Evolutionary conservation across 2,113 vertebrate genomes (phyloP), one percentile per base, ranked within the genome.

Genomic region (Caretta caretta): DNA sequence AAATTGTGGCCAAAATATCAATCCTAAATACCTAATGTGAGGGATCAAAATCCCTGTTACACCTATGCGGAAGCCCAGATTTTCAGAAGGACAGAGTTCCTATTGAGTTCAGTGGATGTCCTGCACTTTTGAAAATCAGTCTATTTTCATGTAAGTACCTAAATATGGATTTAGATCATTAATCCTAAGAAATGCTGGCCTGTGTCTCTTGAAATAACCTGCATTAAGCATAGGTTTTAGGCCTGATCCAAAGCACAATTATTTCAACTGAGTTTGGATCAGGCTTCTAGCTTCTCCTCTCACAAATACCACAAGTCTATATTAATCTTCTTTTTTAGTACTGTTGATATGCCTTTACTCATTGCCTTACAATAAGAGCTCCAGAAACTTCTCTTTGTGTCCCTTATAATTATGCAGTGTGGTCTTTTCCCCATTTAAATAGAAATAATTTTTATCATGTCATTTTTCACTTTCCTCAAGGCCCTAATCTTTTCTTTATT

Each of bases 331-430:
- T 29, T 9, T 31, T 59, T 35, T 10, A n/a, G 19, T 35, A 31
- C n/a, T 49, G 51, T 14, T 82, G 50, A 80, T 87, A 10, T 7
- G 65, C 24, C 8, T 86, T 92, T 84, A 38, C 49, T 89, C 49
- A 2, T 2, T 35, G 2, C 27, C 29, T 86, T 65, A 65, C 27
- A 86, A 57, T 38, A 86, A 84, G 16, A 92, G 3, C 3, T 89
- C n/a, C 49, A 87, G 83, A 65, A 29, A 19, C n/a, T 93, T 83
- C 48, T 65, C 25, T 78, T 72, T 84, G 5, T 56, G 93, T 91
- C 12, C 10, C 12, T 88, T 50, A 42, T 78, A 69, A 78, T 76
- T 87, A 89, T 84, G 22, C 53, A 90, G 20, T 56, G 17, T 12
- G 81, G 25, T 42, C 11, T 87, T 42, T 83, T 89, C 57, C 3